Base-by-base conservation (phyloP, 2,888 invertebrate genomes). In the Diabrotica balteata region DNA sequence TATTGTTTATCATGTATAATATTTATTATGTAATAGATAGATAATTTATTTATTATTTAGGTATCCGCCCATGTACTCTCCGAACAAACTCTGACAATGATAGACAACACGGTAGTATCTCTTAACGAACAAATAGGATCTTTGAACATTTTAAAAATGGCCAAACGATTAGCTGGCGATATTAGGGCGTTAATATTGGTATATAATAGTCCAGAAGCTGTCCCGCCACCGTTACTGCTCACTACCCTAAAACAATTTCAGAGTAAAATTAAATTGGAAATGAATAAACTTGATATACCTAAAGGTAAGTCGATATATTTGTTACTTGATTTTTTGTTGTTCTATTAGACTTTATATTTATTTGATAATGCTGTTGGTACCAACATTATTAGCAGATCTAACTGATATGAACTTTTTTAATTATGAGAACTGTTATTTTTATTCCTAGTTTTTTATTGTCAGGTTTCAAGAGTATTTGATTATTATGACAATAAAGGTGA, bases 21-120 rank as follows among this genome's bases (percentile, higher is more conserved):
- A 43, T 10, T 17, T 10, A 9, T 8, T 42, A 1, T 54, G 6
- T 8, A n/a, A 54, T 45, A 9, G 43, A 43, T 46, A 9, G 4
- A 42, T 47, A 46, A 46, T 9, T 46, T 54, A 17, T 55, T 63
- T 68, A 55, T 54, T 68, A 65, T 77, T 7, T 73, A 88, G 88
- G 87, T 88, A 46, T 87, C 89, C 32, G 86, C 86, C 51, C 89
- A 89, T 76, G 89, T 89, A 62, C 79, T 89, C 49, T 87, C 88
- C 5, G 88, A 88, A 72, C 88, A 88, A 77, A 89, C 89, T 0
- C 84, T 88, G 71, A 86, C 86, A 49, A 85, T 90, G 76, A 87
- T 90, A 65, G 88, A 89, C 73, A 88, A 86, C 74, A 85, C 89
- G 8, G 87, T 90, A n/a, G 86, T 86, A n/a, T 86, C 89, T 6